These are phyloP conservation scores for Dynastes maya DNA, from an alignment of 2,888 invertebrate genomes.

Conservation along the genomic window DNA sequence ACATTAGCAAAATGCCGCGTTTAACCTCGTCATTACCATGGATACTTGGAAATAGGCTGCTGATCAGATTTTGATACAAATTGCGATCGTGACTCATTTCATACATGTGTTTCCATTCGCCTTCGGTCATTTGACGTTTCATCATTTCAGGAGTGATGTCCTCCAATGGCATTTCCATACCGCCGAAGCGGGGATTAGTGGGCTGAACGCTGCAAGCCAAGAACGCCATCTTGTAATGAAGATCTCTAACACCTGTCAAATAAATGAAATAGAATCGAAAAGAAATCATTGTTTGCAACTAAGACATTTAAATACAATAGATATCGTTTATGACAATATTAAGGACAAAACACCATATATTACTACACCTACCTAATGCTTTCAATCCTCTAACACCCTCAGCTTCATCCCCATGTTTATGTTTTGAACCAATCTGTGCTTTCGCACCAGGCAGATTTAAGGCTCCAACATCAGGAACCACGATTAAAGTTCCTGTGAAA, in stretches of 20 bases:
- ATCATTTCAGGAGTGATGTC: slow-evolving; percentile 93
- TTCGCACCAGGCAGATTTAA: slow-evolving; percentile 89
- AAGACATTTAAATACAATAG: too few relatives aligned
- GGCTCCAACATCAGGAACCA: slow-evolving; percentile 95
- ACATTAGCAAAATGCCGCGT: slow-evolving; percentile 89
- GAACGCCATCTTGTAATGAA: slow-evolving; percentile 92
- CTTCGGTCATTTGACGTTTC: slow-evolving; percentile 94
- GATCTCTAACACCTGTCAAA: slow-evolving; percentile 83
- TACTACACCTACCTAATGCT: slow-evolving; percentile 71
- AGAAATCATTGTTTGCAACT: not conserved
- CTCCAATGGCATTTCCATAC: slow-evolving; percentile 86
- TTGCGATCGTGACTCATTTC: slow-evolving; percentile 97
- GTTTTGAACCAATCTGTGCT: slow-evolving; percentile 85
- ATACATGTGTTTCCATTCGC: slow-evolving; percentile 95
- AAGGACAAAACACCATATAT: too few relatives aligned
- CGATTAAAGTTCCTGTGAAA: slow-evolving; percentile 96
- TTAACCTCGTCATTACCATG: slow-evolving; percentile 99
- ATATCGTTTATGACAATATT: too few relatives aligned
- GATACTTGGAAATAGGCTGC: slow-evolving; percentile 94
- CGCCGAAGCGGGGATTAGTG: slow-evolving; percentile 90
- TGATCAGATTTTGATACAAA: slow-evolving; percentile 91
- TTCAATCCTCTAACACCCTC: slow-evolving; percentile 75
- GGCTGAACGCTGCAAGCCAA: slow-evolving; percentile 93
- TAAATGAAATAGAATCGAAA: not conserved
- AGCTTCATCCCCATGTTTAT: slow-evolving; percentile 81